Evolutionary conservation across 1,140 invertebrate species (phyloP), one percentile per base, ranked within the genome.

Genomic region (Ostrea denselamellosa): DNA sequence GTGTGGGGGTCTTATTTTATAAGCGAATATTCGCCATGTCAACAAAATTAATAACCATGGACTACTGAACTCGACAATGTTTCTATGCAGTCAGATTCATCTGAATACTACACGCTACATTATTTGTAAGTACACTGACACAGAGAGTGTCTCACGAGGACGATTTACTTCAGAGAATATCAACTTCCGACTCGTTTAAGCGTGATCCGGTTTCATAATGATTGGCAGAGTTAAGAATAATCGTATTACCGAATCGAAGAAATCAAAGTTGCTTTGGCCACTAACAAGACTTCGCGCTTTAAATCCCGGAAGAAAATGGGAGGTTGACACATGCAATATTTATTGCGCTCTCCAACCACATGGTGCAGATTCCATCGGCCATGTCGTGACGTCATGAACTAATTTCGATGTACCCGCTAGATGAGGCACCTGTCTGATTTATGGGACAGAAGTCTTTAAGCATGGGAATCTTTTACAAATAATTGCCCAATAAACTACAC

Each of bases 401-500:
- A 34, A 22, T 77, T 22, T 71, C 7, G 25, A 28, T 25, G 22
- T 71, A 71, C 22, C 22, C 68, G 28, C 25, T 25, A 22, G 25
- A 77, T 28, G 68, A 4, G 25, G 58, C 14, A 34, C 25, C 25
- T 77, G 9, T 77, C 68, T 77, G 68, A 77, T 77, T 77, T 28
- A 77, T 25, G 25, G 28, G 28, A 34, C 68, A 28, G 12, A 77
- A 14, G 22, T 34, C 68, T 34, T 25, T 77, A 28, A 77, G 9
- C 25, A 28, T 77, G 68, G 28, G 68, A 12, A 77, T 77, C 68
- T 25, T 22, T 77, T 77, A 25, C 68, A 77, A 77, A 77, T 77
- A 77, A 77, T 77, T 77, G 28, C 68, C 68, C 28, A 77, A 77
- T 77, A 77, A 77, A 77, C 22, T 28, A 77, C 68, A 34, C 68